Conservation (phyloP, 1,140 invertebrate species). For the Neotoxoptera formosana region DNA sequence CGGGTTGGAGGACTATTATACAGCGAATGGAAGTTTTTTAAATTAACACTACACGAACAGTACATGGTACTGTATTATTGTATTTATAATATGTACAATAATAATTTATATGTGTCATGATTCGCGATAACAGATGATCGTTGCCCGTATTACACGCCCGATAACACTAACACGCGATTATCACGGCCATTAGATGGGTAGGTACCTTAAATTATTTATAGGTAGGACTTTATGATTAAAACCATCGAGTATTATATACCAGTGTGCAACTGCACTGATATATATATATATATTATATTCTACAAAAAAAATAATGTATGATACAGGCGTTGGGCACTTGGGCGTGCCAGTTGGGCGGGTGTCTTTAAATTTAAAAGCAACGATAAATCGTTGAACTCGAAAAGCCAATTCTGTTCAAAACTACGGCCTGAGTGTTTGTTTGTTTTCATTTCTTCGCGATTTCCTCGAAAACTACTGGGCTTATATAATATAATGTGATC, state of each 20-base stretch:
- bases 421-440: neutral
- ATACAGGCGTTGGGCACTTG: neutral
- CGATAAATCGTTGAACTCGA: neutral
- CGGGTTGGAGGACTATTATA: neutral
- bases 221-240: neutral
- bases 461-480: neutral
- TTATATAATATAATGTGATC: neutral
- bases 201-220: constrained; percentile 13
- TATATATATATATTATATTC: neutral
- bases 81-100: neutral
- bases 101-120: neutral
- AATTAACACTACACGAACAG: neutral
- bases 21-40: neutral
- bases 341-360: neutral
- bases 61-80: neutral
- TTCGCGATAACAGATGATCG: neutral
- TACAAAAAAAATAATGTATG: neutral
- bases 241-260: neutral
- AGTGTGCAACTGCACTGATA: neutral
- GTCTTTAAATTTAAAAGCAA: constrained; percentile 5
- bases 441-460: neutral
- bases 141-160: neutral
- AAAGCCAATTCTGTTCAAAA: neutral
- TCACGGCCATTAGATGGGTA: neutral
- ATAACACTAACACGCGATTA: neutral